phyloP scores from a whole-genome alignment of 1,140 invertebrate genomes.

The Centruroides vittatus region DNA sequence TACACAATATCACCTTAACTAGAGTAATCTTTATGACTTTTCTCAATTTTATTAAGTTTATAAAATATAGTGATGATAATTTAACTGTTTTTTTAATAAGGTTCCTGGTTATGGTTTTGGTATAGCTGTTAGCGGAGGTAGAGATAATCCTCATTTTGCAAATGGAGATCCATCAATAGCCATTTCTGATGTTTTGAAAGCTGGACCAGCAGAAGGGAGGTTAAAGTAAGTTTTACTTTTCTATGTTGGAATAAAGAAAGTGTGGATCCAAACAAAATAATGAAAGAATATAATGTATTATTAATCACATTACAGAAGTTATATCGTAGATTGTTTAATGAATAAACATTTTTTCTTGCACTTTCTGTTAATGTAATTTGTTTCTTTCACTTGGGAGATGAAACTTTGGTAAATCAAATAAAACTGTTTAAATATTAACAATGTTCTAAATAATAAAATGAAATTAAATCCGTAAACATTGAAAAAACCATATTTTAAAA shows the following conservation, averaged over 20 bases:
- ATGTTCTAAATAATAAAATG: no score
- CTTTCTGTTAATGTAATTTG: no score
- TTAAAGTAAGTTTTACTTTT: slow-evolving; percentile 39
- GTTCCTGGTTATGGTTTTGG: slow-evolving; percentile 87
- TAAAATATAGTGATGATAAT: not conserved
- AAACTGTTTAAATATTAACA: no score
- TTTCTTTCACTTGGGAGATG: no score
- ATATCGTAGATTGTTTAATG: no score
- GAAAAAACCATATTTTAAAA: no score
- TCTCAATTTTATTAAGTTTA: not conserved
- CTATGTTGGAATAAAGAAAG: not conserved
- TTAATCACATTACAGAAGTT: no score
- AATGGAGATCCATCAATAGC: slow-evolving; percentile 95
- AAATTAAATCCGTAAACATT: no score
- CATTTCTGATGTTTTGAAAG: slow-evolving; percentile 92
- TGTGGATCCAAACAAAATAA: no score
- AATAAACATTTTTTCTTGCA: no score
- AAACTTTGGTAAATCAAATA: no score
- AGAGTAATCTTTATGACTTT: slow-evolving; percentile 39
- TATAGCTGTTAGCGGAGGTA: slow-evolving; percentile 91
- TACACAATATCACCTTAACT: slow-evolving; percentile 77
- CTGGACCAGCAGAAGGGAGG: slow-evolving; percentile 94
- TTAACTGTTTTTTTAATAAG: not conserved
- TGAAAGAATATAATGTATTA: no score
- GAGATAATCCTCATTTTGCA: slow-evolving; percentile 95